phyloP scores from a whole-genome alignment of 2,888 invertebrate genomes.

The Drosophila buzzatii region DNA sequence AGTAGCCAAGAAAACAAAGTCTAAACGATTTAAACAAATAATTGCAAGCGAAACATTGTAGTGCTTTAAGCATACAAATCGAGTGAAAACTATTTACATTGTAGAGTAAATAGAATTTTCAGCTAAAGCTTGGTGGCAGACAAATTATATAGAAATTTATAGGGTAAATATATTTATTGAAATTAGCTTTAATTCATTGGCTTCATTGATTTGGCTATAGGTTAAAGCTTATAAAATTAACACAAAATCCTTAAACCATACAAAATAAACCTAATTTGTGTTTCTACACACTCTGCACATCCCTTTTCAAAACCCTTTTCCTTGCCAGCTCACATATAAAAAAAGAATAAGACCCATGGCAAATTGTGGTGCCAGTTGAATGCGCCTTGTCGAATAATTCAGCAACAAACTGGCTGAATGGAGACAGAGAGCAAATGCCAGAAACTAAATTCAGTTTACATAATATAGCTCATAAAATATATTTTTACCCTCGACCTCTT shows the following conservation, averaged over 20 bases:
- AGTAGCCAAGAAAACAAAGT: slow-evolving; percentile 33
- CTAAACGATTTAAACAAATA: slow-evolving; percentile 29
- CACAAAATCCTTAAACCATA: not conserved
- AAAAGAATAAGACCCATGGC: slow-evolving; percentile 14
- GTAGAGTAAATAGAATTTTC: not conserved
- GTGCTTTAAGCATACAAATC: slow-evolving; percentile 2
- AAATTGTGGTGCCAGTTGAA: slow-evolving; percentile 52
- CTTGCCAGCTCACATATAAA: slow-evolving; percentile 2
- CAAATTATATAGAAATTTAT: not conserved
- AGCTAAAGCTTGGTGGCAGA: not conserved
- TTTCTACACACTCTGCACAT: not conserved
- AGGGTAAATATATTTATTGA: too few relatives aligned
- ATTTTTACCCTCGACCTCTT: slow-evolving; percentile 55
- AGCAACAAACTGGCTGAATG: slow-evolving; percentile 49
- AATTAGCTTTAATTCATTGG: not conserved
- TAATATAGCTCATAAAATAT: slow-evolving; percentile 80
- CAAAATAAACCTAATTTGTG: not conserved
- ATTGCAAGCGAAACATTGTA: slow-evolving; percentile 36
- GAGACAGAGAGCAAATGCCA: slow-evolving; percentile 53
- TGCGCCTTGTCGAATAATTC: slow-evolving; percentile 53
- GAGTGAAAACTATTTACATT: not conserved
- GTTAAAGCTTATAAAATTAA: not conserved
- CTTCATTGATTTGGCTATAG: not conserved
- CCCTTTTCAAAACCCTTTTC: not conserved
- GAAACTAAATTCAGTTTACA: slow-evolving; percentile 78